Evolutionary conservation across 2,113 vertebrate species (phyloP).

Genomic region (Eurypyga helias): DNA sequence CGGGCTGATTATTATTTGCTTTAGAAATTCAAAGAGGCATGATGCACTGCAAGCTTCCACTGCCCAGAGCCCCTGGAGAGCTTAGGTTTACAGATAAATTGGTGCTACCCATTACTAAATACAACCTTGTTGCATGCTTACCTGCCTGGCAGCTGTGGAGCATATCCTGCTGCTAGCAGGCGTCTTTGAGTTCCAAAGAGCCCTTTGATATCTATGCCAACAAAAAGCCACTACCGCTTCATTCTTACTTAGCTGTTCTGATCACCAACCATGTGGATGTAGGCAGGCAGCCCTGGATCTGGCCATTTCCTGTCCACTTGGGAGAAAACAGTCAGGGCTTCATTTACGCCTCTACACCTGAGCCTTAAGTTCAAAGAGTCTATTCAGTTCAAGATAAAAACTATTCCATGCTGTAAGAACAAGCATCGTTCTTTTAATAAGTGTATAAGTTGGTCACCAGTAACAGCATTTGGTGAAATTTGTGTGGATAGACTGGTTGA

Average conservation of each 20-base stretch:
- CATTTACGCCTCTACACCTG: background rate
- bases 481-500: background rate
- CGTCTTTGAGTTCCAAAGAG: background rate
- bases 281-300: background rate
- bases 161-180: background rate
- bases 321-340: background rate
- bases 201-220: slow-evolving; percentile 16
- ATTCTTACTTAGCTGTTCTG: background rate
- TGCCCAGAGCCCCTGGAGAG: background rate
- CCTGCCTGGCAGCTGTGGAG: slow-evolving; percentile 10
- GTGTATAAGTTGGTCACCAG: background rate
- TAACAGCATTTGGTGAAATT: background rate
- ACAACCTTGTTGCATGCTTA: background rate
- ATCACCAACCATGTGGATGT: background rate
- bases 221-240: background rate
- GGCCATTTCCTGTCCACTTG: background rate
- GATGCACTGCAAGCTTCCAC: background rate
- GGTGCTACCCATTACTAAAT: background rate
- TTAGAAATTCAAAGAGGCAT: slow-evolving; percentile 20
- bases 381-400: slow-evolving; percentile 15
- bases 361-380: background rate
- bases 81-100: slow-evolving; percentile 34
- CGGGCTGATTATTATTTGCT: slow-evolving; percentile 1
- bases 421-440: background rate
- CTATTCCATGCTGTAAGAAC: background rate